A percentile compares a stretch with the other conserved stretches of the same genome.
phyloP scores from a whole-genome alignment of 2,888 invertebrate genomes.

The Brachylomia viminalis region DNA sequence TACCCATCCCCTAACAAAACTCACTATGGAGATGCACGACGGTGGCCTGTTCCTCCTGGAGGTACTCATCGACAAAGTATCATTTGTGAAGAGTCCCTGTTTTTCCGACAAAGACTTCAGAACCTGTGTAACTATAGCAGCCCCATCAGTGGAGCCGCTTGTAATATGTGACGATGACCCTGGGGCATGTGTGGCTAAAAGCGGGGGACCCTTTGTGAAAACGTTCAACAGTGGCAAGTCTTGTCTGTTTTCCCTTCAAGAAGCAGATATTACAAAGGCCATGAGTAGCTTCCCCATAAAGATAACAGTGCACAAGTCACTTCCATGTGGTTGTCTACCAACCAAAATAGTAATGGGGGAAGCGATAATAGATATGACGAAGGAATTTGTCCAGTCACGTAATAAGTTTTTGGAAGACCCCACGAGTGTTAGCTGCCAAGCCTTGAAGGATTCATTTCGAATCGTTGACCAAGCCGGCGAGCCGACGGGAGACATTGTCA shows the following conservation, averaged over 20 bases:
- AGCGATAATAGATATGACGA: conserved; percentile 90
- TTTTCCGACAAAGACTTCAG: conserved; percentile 87
- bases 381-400: conserved; percentile 91
- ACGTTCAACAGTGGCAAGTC: conserved; percentile 92
- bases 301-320: conserved; percentile 90
- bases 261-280: conserved; percentile 88
- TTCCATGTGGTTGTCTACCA: conserved; percentile 91
- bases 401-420: conserved; percentile 86
- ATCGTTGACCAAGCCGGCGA: conserved; percentile 86
- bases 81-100: conserved; percentile 83
- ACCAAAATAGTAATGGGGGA: conserved; percentile 91
- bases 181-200: conserved; percentile 80
- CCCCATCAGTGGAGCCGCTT: conserved; percentile 90
- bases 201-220: conserved; percentile 84
- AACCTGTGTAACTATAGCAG: conserved; percentile 91
- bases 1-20: conserved; percentile 80
- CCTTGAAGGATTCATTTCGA: conserved; percentile 91
- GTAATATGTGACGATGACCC: conserved; percentile 92
- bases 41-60: conserved; percentile 92
- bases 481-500: conserved; percentile 90
- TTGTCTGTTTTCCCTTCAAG: conserved; percentile 92
- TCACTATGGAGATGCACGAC: conserved; percentile 81
- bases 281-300: conserved; percentile 90
- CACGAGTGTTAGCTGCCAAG: conserved; percentile 88
- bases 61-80: conserved; percentile 90